Evolutionary conservation across 2,797 vertebrate species (phyloP).

Genomic region (Capromys pilorides): DNA sequence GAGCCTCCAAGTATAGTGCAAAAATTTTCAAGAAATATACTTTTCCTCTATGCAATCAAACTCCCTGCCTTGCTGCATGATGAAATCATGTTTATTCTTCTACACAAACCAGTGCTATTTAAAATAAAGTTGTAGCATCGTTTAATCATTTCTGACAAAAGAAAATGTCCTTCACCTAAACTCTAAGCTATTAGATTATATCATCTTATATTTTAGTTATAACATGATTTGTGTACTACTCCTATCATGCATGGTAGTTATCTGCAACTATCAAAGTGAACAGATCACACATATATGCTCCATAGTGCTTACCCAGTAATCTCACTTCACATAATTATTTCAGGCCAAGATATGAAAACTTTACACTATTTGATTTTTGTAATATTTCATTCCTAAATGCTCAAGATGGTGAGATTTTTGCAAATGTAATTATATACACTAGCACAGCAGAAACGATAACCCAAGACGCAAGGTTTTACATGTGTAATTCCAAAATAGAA

Average conservation of each 20-base stretch:
- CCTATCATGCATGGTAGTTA: not conserved
- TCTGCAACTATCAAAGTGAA: constrained; percentile 3
- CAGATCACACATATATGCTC: not conserved
- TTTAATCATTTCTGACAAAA: not conserved
- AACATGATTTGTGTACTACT: not conserved
- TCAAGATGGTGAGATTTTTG: not conserved
- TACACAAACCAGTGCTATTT: not conserved
- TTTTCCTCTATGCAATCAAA: not conserved
- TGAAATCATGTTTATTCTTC: not conserved
- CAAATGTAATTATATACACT: not conserved
- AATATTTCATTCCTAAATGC: not conserved
- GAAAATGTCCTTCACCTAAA: not conserved
- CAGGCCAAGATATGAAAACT: not conserved
- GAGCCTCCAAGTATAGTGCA: not conserved
- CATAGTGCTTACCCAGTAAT: not conserved
- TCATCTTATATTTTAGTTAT: not conserved
- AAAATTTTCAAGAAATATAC: not conserved
- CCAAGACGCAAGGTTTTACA: not conserved
- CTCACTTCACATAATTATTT: not conserved
- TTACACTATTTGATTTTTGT: not conserved
- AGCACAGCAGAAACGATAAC: not conserved
- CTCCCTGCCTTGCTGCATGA: not conserved
- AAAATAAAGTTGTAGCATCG: not conserved
- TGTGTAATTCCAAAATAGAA: not conserved
- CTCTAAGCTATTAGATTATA: not conserved